phyloP scores from a whole-genome alignment of 53 echinoderm and acorn worm genomes.

The Mesocentrotus franciscanus region DNA sequence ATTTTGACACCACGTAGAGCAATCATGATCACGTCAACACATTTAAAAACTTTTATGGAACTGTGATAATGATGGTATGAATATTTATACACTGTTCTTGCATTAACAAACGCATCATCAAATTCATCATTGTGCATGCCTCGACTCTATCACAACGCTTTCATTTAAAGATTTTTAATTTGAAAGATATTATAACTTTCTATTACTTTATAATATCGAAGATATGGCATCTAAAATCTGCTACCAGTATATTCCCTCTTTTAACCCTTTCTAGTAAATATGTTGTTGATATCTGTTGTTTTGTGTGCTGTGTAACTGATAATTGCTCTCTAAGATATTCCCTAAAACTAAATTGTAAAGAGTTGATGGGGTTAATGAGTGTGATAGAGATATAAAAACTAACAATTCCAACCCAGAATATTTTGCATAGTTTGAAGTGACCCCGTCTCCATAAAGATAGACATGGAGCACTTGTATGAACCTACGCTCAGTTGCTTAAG shows the following conservation, averaged over 20 bases:
- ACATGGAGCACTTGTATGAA: no score
- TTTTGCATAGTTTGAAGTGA: no score
- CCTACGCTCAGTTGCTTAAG: no score
- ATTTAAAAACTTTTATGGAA: not conserved
- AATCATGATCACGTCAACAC: not conserved
- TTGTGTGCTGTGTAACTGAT: not conserved
- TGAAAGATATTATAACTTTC: no score
- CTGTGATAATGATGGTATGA: not conserved
- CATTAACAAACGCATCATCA: not conserved
- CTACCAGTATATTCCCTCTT: not conserved
- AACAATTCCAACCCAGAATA: no score
- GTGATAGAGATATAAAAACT: no score
- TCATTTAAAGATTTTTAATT: no score
- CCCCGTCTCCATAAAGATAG: no score
- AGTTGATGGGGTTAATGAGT: not conserved
- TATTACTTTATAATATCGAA: not conserved
- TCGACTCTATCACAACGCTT: not conserved
- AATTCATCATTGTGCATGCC: not conserved
- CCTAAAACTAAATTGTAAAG: not conserved
- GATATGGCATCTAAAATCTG: not conserved
- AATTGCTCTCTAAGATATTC: not conserved
- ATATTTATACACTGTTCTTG: not conserved
- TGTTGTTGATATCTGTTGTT: not conserved
- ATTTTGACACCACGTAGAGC: not conserved
- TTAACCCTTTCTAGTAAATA: not conserved